Conservation (phyloP, 2,797 vertebrate genomes). For the Rhinogobio ventralis region DNA sequence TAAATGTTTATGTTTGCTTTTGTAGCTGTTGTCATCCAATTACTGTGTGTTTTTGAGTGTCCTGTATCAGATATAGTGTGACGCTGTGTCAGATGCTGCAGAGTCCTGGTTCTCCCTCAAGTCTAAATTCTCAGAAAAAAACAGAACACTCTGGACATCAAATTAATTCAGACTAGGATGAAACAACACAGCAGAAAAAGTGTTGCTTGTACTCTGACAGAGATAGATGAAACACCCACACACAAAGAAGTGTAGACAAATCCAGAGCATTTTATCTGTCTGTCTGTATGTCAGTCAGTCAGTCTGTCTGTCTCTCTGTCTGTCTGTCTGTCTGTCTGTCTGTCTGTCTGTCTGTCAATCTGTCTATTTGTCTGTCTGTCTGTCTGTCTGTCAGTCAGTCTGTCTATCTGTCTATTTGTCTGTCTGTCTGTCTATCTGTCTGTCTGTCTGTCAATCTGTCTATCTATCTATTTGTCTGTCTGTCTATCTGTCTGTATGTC, state of each 20-base stretch:
- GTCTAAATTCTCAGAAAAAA: conserved; percentile 48
- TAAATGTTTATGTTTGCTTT: conserved; percentile 51
- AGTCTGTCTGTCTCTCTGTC: background rate
- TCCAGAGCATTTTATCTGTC: background rate
- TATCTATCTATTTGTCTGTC: too few relatives aligned
- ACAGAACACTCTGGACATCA: conserved; percentile 49
- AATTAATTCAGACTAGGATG: conserved; percentile 53
- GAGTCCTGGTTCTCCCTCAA: conserved; percentile 22
- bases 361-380: too few relatives aligned
- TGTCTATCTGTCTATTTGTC: too few relatives aligned
- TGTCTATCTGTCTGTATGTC: too few relatives aligned
- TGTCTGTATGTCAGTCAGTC: background rate
- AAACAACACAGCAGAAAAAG: conserved; percentile 18
- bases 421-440: too few relatives aligned
- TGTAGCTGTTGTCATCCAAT: conserved; percentile 44
- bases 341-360: too few relatives aligned
- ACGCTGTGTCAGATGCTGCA: background rate
- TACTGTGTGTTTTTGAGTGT: conserved; percentile 46
- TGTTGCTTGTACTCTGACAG: background rate
- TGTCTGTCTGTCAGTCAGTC: too few relatives aligned
- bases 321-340: too few relatives aligned
- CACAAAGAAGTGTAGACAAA: conserved; percentile 1
- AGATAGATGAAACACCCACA: background rate
- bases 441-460: too few relatives aligned
- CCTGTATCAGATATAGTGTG: conserved; percentile 1